Conservation (phyloP, 2,888 invertebrate species). For the Plutella xylostella region DNA sequence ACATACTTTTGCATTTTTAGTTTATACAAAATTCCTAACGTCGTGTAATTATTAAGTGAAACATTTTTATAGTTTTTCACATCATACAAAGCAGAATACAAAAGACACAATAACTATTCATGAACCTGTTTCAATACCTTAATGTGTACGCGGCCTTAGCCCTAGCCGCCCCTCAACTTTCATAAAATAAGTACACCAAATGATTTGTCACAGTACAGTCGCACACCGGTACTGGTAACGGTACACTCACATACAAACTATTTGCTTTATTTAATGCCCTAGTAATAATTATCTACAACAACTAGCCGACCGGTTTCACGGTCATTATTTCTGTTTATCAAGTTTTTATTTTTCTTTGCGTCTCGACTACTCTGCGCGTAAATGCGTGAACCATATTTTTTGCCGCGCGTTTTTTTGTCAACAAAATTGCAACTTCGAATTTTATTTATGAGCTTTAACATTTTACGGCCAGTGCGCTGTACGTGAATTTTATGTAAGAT, state of each 20-base stretch:
- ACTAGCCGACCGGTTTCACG: background rate
- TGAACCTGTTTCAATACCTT: background rate
- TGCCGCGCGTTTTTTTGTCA: background rate
- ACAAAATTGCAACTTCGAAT: background rate
- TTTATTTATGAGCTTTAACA: background rate
- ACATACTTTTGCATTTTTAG: no score
- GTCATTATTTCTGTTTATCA: constrained; percentile 5
- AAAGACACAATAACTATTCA: no score
- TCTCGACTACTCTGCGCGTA: background rate
- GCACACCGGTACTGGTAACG: constrained; percentile 37
- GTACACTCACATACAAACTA: constrained; percentile 25
- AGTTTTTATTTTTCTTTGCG: constrained; percentile 1
- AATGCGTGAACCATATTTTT: background rate
- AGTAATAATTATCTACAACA: constrained; percentile 26
- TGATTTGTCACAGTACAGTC: constrained; percentile 36
- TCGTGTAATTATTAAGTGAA: no score
- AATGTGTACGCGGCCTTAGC: background rate
- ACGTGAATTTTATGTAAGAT: background rate
- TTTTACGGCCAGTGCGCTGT: background rate
- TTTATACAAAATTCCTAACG: no score
- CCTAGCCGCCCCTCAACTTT: constrained; percentile 11
- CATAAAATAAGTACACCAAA: constrained; percentile 17
- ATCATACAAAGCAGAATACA: background rate
- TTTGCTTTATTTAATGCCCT: constrained; percentile 35
- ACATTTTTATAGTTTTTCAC: background rate